Evolutionary conservation across 2,797 vertebrate genomes (phyloP), one percentile per base, ranked within the genome.

Genomic region (Synaphobranchus kaupii): DNA sequence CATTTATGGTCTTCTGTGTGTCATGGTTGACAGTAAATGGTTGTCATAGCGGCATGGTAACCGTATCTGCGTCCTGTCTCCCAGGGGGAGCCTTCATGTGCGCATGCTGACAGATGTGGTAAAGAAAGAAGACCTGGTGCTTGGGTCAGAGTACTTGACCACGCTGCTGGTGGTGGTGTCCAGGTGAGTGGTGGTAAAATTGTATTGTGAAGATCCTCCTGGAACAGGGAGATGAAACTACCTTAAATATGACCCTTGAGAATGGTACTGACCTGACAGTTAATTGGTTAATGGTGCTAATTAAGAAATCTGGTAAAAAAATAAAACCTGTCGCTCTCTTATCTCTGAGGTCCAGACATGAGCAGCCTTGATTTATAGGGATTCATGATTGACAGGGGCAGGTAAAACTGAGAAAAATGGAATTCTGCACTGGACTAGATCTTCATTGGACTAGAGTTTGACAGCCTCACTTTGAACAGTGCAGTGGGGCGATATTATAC

Each of bases 91-190:
- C 92, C 95, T 99, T 89, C 95, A 97, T 90, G 99, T 96, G 2
- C 92, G 97, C 86, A 95, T 95, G 0, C 93, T 99, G 90, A 96
- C 93, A 4, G 95, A 96, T 68, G 94, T 98, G 0, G 96, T 99
- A 88, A 97, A 93, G 92, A 97, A 96, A 91, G 98, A 99, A 31
- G 98, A 99, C 92, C 95, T 99, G 60, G 97, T 99, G 88, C 91
- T 98, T 90, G 94, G 96, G 87, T 99, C 98, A 0, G 98, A 99
- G 91, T 99, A 99, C 91, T 97, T 99, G 83, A 96, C 97, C 89
- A 99, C 98, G 0, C 95, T 99, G 0, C 93, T 99, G 50, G 97
- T 98, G 1, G 95, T 99, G 63, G 97, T 99, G 84, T 94, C 96
- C 90, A 97, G 96, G 97, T 97, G 93, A 93, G 96, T 87, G 22